phyloP scores from a whole-genome alignment of 2,888 invertebrate genomes.

The Acanthosepion esculentum region DNA sequence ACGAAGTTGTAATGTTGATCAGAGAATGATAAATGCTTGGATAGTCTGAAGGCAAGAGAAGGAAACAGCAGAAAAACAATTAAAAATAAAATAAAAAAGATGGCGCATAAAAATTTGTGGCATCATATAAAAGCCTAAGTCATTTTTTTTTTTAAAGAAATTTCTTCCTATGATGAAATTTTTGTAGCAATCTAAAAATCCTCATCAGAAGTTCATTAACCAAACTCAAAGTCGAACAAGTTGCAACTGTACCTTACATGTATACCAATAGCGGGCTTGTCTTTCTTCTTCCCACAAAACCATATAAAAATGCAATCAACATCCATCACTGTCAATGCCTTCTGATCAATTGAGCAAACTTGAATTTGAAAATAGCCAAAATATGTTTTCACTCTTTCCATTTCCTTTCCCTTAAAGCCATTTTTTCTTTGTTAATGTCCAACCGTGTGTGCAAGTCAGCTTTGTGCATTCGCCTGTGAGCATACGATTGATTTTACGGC shows the following conservation, averaged over 20 bases:
- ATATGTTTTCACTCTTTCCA: slow-evolving; percentile 6
- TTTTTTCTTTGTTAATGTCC: not conserved
- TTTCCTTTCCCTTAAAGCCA: not conserved
- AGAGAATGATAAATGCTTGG: not conserved
- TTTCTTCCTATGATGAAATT: not conserved
- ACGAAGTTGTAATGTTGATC: not conserved
- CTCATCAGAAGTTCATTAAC: not conserved
- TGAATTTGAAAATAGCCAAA: slow-evolving; percentile 15
- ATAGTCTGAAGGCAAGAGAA: not conserved
- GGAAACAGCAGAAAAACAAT: not conserved
- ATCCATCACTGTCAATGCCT: not conserved
- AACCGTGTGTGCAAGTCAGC: not conserved
- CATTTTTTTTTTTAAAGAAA: not conserved
- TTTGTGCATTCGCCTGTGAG: slow-evolving; percentile 1
- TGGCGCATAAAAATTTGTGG: not conserved
- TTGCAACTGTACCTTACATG: not conserved
- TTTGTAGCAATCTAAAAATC: slow-evolving; percentile 18
- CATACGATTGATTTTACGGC: not conserved
- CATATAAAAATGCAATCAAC: not conserved
- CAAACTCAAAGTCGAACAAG: not conserved
- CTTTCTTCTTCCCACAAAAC: not conserved
- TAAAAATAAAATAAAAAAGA: not conserved
- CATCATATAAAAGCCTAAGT: not conserved
- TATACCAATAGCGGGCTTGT: not conserved
- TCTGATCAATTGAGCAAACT: not conserved